Conservation (phyloP, 2,888 invertebrate genomes). For the Chrysomela aeneicollis region DNA sequence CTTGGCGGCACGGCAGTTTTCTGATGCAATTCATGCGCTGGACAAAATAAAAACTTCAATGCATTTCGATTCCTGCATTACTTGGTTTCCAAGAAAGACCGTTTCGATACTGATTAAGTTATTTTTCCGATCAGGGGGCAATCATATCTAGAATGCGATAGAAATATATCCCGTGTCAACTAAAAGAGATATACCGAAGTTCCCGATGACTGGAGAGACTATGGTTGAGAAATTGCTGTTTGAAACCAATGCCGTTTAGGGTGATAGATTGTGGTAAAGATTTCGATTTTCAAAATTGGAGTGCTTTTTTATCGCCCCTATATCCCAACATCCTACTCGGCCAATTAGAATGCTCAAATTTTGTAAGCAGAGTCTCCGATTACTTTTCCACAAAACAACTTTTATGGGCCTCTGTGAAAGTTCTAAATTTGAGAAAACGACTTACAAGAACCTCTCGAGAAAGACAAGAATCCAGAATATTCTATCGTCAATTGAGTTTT, state of each 20-base stretch:
- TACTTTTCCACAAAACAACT: constrained; percentile 7
- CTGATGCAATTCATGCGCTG: too few species aligned
- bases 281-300: constrained; percentile 12
- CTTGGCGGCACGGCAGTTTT: too few species aligned
- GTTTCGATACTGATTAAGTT: too few species aligned
- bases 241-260: constrained; percentile 7
- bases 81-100: too few species aligned
- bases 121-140: too few species aligned
- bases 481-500: background rate
- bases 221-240: constrained; percentile 7
- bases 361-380: constrained; percentile 10
- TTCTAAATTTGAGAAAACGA: constrained; percentile 17
- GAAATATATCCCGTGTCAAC: too few species aligned
- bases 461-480: background rate
- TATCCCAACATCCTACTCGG: constrained; percentile 3
- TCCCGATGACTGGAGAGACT: constrained; percentile 15
- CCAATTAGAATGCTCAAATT: constrained; percentile 10
- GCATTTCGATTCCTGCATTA: too few species aligned
- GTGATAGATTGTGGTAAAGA: constrained; percentile 6
- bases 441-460: too few species aligned
- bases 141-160: too few species aligned
- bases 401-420: constrained; percentile 4
- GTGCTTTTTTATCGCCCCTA: background rate
- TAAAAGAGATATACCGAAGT: constrained; percentile 11
- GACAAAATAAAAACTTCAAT: too few species aligned